Base-by-base conservation (phyloP, 2,888 invertebrate species). In the Calliscelio sp. region DNA sequence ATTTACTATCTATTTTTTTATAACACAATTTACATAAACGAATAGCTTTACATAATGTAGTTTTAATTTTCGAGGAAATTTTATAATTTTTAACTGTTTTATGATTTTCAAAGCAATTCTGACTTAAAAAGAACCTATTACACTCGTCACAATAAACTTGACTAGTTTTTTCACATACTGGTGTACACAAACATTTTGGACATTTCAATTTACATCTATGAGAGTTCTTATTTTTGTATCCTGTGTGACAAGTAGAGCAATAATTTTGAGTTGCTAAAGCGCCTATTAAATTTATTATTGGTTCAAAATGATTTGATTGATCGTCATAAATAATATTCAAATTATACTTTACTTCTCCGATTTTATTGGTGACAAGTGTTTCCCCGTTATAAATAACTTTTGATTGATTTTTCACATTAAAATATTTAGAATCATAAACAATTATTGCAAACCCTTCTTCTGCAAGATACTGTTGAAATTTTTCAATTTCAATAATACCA, bases 291-390 rank as follows among this genome's bases (percentile, higher is more conserved):
- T 66, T 66, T n/a, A 66, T 32, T 18, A 75, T 65, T 0, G 63
- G 65, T 20, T 63, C 55, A 41, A 41, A 75, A 65, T 75, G 65
- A 11, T 57, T 35, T 7, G n/a, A 6, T 8, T 10, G 7, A n/a
- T 61, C 70, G n/a, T 79, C 61, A 61, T 79, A 70, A 16, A 79
- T 28, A n/a, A 79, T 51, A 11, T 61, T 38, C n/a, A 79, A 14
- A 7, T 11, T 41, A 20, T 70, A 0, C 18, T n/a, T 1, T 6
- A 55, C 8, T 24, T 24, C 24, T 11, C 14, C 51, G 14, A 11
- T 11, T 49, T 1, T 18, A 32, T 35, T 32, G 20, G 57, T 11
- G 4, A 22, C n/a, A 16, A 59, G 44, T 32, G 8, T 16, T 49
- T 55, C 63, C 8, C 79, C 68, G 46, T 80, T 51, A 46, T 41